phyloP scores from a whole-genome alignment of 2,113 vertebrate genomes.

The Etheostoma spectabile region DNA sequence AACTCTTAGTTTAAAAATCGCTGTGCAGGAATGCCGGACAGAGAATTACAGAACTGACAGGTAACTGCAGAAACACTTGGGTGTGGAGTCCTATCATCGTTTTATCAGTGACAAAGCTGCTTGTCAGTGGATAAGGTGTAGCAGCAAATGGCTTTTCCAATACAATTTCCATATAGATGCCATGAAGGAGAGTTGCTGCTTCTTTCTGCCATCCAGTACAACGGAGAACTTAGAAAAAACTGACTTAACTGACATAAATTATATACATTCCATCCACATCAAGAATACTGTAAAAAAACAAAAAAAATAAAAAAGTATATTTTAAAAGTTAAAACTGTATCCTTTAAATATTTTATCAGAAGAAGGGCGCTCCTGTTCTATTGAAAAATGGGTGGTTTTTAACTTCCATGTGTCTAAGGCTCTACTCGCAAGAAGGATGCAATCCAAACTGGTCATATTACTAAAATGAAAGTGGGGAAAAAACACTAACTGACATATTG shows the following conservation, averaged over 20 bases:
- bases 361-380: not conserved
- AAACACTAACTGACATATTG: not conserved
- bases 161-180: no score
- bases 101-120: not conserved
- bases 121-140: conserved; percentile 41
- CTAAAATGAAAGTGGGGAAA: not conserved
- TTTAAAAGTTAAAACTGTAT: not conserved
- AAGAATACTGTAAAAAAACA: not conserved
- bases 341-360: not conserved
- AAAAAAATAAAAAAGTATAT: not conserved
- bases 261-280: not conserved
- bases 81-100: not conserved
- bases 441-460: not conserved
- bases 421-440: not conserved
- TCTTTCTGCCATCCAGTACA: no score
- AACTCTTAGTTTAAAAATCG: no score
- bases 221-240: not conserved
- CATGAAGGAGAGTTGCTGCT: no score
- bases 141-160: not conserved
- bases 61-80: no score
- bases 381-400: not conserved
- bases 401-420: not conserved
- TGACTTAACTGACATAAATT: not conserved
- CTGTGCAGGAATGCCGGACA: no score
- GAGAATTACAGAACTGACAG: no score